Base-by-base conservation (phyloP, 2,113 vertebrate genomes). In the Pteropus alecto region DNA sequence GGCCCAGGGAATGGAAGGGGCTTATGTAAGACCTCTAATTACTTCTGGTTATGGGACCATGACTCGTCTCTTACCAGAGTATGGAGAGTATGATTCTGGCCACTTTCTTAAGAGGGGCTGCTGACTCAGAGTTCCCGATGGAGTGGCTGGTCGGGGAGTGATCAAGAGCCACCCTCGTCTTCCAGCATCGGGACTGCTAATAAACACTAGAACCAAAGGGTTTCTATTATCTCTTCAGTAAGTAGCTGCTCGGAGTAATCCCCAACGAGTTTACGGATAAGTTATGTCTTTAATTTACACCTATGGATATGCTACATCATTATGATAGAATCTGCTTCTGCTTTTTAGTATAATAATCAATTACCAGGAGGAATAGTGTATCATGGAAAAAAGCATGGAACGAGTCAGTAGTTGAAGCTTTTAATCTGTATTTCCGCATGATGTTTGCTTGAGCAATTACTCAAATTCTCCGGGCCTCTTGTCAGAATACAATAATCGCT, bases 81-180 rank as follows among this genome's bases (percentile, higher is more conserved):
- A 18, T 18, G 26, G 5, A 46, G 65, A 2, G 1, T 22, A 2
- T 74, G 63, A 35, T 2, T 51, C 19, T 46, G 76, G 24, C 5
- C 6, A 63, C n/a, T 56, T 38, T 43, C 15, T 7, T 22, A 3
- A 21, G 22, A 38, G 38, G 4, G 3, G 5, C 43, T 73, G 21
- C 11, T 38, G 73, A n/a, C 54, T 48, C 16, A 21, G 56, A 61
- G 38, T 5, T 76, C 14, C 16, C 11, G 0, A 7, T 24, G 19
- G 48, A 33, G 8, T 13, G 19, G 19, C 2, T 1, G 2, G 13
- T 15, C 28, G 28, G 11, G 77, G 7, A 41, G 3, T 35, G 35
- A 90, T 11, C 2, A 21, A 28, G 1, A 18, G 61, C 1, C 11
- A 61, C 5, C 2, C 1, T 41, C 5, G 2, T 43, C n/a, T 38